These are phyloP conservation scores for Lasioglossum pauxillum DNA, from an alignment of 2,888 invertebrate species.

Conservation along the genomic window DNA sequence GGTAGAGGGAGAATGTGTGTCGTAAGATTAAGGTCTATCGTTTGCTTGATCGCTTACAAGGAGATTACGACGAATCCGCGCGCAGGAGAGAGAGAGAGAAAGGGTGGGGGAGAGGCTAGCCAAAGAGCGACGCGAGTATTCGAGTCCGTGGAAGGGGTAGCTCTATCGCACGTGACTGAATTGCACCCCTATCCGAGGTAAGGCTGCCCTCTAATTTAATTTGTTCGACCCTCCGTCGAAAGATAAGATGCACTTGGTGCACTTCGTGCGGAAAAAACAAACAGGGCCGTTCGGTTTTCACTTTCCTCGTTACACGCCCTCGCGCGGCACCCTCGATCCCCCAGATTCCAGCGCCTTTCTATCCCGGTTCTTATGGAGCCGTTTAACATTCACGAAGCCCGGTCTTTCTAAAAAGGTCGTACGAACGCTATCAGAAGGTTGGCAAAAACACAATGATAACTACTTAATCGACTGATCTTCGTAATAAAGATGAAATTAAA, in stretches of 20 bases:
- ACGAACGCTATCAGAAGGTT: no score
- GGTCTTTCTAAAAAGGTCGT: no score
- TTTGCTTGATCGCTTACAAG: slow-evolving; percentile 42
- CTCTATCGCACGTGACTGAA: slow-evolving; percentile 60
- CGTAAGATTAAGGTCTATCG: slow-evolving; percentile 28
- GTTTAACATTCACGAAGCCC: no score
- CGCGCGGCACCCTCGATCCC: background rate
- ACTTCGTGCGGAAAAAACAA: slow-evolving; percentile 67
- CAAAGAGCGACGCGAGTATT: slow-evolving; percentile 42
- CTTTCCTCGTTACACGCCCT: slow-evolving; percentile 23
- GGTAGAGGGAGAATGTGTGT: background rate
- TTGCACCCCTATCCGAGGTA: slow-evolving; percentile 58
- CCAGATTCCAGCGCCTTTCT: background rate
- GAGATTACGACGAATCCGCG: slow-evolving; percentile 44
- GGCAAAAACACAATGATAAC: no score
- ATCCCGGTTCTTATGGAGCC: background rate
- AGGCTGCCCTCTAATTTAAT: slow-evolving; percentile 68
- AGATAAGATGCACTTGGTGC: slow-evolving; percentile 69
- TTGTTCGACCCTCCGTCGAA: slow-evolving; percentile 66
- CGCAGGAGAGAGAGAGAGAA: background rate
- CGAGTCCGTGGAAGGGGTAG: slow-evolving; percentile 33
- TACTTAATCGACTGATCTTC: no score
- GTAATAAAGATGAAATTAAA: no score
- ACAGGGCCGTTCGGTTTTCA: slow-evolving; percentile 48
- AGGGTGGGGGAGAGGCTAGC: slow-evolving; percentile 3